Percentiles rank a stretch among this genome's conserved stretches.
Evolutionary conservation across 2,888 invertebrate species (phyloP).

Genomic region (Heliconius erato): DNA sequence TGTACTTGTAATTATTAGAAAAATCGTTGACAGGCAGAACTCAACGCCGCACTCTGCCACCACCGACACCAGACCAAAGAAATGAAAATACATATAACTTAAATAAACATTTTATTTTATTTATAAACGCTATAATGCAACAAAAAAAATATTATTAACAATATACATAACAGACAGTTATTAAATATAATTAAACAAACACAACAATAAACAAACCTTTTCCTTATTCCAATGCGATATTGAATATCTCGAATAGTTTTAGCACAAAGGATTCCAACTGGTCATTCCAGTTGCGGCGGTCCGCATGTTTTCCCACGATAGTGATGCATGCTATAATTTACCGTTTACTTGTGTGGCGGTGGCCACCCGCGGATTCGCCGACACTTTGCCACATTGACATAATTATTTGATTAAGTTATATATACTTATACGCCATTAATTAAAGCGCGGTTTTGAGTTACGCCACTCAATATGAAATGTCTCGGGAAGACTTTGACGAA

Average conservation of each 20-base stretch:
- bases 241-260: constrained; percentile 42
- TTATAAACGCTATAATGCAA: too few species aligned
- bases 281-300: constrained; percentile 41
- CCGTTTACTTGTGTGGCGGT: constrained; percentile 34
- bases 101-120: too few species aligned
- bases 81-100: too few species aligned
- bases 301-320: constrained; percentile 48
- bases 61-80: too few species aligned
- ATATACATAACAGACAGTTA: background rate
- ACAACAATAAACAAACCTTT: background rate
- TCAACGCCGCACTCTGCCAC: too few species aligned
- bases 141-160: background rate
- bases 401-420: too few species aligned
- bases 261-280: constrained; percentile 44
- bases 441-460: background rate
- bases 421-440: background rate
- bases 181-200: constrained; percentile 2
- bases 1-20: background rate
- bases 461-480: too few species aligned
- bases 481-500: too few species aligned
- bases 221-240: constrained; percentile 25
- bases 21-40: too few species aligned
- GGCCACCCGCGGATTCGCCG: constrained; percentile 20
- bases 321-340: constrained; percentile 43
- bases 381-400: background rate